phyloP scores from a whole-genome alignment of 2,113 vertebrate species.

The Ciconia maguari region DNA sequence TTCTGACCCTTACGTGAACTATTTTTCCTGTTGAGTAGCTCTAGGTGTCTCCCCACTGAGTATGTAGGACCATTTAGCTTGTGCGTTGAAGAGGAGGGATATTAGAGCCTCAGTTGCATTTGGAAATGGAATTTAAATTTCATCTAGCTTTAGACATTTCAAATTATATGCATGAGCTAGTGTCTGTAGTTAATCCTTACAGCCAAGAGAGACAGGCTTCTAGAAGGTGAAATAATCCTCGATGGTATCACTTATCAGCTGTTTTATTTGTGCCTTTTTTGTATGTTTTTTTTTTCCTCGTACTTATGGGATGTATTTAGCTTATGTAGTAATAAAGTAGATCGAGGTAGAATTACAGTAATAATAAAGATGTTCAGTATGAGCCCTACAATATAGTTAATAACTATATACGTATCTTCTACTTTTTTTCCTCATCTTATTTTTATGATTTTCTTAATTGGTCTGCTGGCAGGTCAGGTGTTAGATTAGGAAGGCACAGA shows the following conservation, averaged over 20 bases:
- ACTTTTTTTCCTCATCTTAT: neutral
- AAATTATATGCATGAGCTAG: neutral
- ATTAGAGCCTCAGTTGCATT: neutral
- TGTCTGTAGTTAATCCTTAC: neutral
- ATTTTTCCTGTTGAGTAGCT: neutral
- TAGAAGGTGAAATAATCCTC: neutral
- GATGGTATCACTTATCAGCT: neutral
- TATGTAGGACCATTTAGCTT: neutral
- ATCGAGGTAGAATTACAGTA: neutral
- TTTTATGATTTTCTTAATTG: neutral
- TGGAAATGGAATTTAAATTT: neutral
- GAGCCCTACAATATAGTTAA: neutral
- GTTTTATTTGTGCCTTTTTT: neutral
- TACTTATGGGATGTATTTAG: neutral
- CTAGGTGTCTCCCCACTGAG: neutral
- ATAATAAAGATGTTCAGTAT: neutral
- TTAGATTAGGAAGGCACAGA: neutral
- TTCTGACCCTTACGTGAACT: neutral
- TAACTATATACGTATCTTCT: neutral
- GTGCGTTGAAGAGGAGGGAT: neutral
- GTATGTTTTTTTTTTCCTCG: fast-evolving
- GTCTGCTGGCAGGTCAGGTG: neutral
- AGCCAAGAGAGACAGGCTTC: neutral
- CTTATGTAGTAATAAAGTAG: neutral
- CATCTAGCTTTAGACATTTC: neutral